Percentiles rank a stretch among this genome's conserved stretches.
Conservation (phyloP, 2,888 invertebrate genomes). For the Thecophora atra region DNA sequence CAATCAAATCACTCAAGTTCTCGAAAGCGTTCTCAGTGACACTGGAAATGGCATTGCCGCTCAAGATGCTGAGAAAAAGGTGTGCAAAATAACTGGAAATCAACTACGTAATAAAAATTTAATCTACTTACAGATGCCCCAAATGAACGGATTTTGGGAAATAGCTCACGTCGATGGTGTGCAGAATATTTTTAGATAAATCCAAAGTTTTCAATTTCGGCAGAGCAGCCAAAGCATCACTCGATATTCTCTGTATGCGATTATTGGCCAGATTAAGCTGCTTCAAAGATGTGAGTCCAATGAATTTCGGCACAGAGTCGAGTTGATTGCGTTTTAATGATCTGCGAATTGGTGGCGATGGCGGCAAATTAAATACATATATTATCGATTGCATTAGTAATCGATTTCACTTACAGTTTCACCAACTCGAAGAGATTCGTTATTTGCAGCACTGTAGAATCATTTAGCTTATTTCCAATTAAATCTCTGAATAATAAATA, state of each 20-base stretch:
- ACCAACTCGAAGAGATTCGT: conserved; percentile 66
- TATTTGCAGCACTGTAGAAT: conserved; percentile 67
- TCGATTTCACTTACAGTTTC: conserved; percentile 66
- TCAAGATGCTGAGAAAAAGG: conserved; percentile 70
- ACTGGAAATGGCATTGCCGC: conserved; percentile 76
- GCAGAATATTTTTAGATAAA: conserved; percentile 67
- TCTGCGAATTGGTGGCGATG: conserved; percentile 43
- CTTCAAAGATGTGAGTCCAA: conserved; percentile 77
- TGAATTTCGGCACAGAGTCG: conserved; percentile 80
- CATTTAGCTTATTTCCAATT: conserved; percentile 69
- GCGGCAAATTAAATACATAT: not conserved
- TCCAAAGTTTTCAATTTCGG: conserved; percentile 62
- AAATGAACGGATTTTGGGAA: conserved; percentile 67
- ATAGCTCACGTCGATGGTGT: conserved; percentile 58
- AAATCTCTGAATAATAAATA: conserved; percentile 72
- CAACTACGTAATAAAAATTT: not conserved
- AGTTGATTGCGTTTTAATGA: conserved; percentile 83
- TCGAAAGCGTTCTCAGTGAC: conserved; percentile 79
- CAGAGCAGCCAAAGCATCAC: conserved; percentile 88
- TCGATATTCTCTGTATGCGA: conserved; percentile 79
- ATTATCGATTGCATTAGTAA: not conserved
- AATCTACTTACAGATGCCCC: conserved; percentile 55
- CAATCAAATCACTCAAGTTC: conserved; percentile 75
- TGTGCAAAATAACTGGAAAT: too few species aligned
- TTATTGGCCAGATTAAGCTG: conserved; percentile 84